A percentile compares a stretch with the other conserved stretches of the same genome.
phyloP scores from a whole-genome alignment of 2,113 vertebrate species.

The Aramus guarauna region DNA sequence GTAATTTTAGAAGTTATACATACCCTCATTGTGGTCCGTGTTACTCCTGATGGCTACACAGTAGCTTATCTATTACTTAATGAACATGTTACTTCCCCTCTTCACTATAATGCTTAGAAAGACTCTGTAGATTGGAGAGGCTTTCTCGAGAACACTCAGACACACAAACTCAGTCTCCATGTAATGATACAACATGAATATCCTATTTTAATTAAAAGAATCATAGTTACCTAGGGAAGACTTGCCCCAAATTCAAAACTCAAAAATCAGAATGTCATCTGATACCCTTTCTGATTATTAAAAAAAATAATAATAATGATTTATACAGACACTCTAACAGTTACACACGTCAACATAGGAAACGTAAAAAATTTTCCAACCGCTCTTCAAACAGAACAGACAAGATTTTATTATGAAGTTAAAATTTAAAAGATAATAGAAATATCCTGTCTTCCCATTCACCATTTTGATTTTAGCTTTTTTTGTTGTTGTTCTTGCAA shows the following conservation, averaged over 20 bases:
- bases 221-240: not conserved
- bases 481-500: not conserved
- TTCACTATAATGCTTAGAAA: not conserved
- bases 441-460: not conserved
- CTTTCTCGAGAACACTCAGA: not conserved
- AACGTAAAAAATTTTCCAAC: not conserved
- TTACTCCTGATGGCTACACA: not conserved
- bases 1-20: not conserved
- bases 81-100: not conserved
- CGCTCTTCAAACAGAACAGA: not conserved
- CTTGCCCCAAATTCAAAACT: not conserved
- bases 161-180: not conserved
- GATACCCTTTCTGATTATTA: not conserved
- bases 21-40: fast-evolving
- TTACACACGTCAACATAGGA: not conserved
- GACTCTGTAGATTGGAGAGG: not conserved
- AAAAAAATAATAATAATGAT: not conserved
- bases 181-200: not conserved
- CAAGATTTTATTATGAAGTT: not conserved
- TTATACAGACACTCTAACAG: not conserved
- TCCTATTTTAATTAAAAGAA: not conserved
- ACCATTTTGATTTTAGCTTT: not conserved
- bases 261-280: not conserved
- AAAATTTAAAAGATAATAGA: not conserved
- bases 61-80: not conserved